These are phyloP conservation scores for Nipponacmea schrenckii DNA, from an alignment of 2,888 invertebrate genomes.

Conservation along the genomic window DNA sequence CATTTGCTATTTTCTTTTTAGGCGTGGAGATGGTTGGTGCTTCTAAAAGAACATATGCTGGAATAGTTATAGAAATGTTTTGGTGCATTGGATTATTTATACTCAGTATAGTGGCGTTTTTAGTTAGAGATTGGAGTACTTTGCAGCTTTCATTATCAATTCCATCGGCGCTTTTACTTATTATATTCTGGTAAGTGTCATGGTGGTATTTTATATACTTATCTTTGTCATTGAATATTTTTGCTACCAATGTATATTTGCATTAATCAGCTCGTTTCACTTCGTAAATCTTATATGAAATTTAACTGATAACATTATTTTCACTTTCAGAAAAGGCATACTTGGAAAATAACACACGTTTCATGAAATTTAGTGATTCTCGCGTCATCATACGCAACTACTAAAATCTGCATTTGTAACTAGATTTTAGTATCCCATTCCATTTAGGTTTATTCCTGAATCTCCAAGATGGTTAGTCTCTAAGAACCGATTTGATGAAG, in stretches of 20 bases:
- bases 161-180: constrained; percentile 38
- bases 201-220: background rate
- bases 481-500: constrained; percentile 83
- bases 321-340: no score
- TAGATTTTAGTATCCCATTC: no score
- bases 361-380: no score
- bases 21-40: constrained; percentile 67
- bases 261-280: no score
- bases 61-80: constrained; percentile 62
- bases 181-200: constrained; percentile 44
- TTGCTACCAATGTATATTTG: no score
- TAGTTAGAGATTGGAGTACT: constrained; percentile 39
- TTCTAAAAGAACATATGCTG: constrained; percentile 60
- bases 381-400: no score
- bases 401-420: no score
- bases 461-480: constrained; percentile 92
- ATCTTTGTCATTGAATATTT: no score
- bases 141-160: constrained; percentile 47
- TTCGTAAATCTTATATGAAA: no score
- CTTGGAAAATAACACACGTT: no score
- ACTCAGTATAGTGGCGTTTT: constrained; percentile 39
- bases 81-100: constrained; percentile 58
- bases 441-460: constrained; percentile 81
- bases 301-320: no score
- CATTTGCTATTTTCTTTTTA: constrained; percentile 11